phyloP scores from a whole-genome alignment of 1,140 invertebrate species.

The Aphelinus atriplicis region DNA sequence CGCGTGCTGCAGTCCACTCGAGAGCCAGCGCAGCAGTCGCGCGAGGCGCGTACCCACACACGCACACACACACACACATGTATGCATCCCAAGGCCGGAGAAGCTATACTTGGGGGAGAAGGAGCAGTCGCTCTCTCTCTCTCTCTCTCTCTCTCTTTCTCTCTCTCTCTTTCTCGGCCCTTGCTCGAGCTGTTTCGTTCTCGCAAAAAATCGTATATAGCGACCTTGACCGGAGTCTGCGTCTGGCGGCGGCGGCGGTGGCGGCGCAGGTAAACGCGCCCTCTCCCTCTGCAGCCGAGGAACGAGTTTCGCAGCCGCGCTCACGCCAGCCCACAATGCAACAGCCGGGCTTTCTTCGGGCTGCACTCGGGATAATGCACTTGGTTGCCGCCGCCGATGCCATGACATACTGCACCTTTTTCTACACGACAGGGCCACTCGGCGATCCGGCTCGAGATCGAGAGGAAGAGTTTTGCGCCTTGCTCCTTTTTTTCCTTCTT shows the following conservation, averaged over 20 bases:
- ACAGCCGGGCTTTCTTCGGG: too few species aligned
- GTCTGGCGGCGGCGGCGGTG: slow-evolving; percentile 31
- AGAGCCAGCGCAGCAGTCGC: neutral
- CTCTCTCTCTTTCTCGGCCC: too few species aligned
- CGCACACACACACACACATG: neutral
- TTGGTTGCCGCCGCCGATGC: neutral
- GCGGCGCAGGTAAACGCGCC: slow-evolving; percentile 44
- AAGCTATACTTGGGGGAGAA: too few species aligned
- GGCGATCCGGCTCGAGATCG: too few species aligned
- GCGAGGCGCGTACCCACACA: neutral
- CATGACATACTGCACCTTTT: too few species aligned
- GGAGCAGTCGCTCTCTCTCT: too few species aligned
- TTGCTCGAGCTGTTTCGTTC: too few species aligned
- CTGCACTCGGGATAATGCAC: neutral
- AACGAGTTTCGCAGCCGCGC: too few species aligned
- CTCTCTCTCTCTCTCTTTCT: too few species aligned
- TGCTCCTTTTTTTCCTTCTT: neutral
- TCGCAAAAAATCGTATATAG: neutral
- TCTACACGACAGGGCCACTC: too few species aligned
- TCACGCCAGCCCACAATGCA: too few species aligned
- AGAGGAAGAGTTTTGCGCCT: neutral
- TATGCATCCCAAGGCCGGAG: neutral
- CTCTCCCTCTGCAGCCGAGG: slow-evolving; percentile 4
- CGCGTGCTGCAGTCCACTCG: too few species aligned
- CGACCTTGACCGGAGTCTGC: slow-evolving; percentile 54